phyloP scores from a whole-genome alignment of 37 sponge, comb jelly and placozoan species.

The Agelas oroides region DNA sequence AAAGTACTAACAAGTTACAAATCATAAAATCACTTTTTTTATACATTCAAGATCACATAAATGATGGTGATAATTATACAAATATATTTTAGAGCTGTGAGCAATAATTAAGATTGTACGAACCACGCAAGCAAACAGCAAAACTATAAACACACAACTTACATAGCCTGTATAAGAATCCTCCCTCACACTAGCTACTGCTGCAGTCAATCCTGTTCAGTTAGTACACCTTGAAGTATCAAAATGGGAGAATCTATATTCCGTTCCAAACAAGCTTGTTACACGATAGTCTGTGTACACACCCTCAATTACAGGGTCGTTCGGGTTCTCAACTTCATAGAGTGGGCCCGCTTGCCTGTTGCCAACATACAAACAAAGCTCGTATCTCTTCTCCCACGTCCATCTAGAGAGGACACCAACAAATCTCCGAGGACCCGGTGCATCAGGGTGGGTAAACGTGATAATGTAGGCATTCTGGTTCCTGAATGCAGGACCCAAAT shows the following conservation, averaged over 20 bases:
- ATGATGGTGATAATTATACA: no score
- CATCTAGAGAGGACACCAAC: background rate
- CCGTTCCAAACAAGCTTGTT: background rate
- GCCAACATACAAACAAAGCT: slow-evolving; percentile 50
- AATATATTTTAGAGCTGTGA: no score
- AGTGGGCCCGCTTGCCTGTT: slow-evolving; percentile 39
- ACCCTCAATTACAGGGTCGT: slow-evolving; percentile 64
- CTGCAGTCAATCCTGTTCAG: no score
- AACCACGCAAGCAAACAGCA: no score
- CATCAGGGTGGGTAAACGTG: background rate
- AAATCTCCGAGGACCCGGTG: background rate
- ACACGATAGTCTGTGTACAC: slow-evolving; percentile 39
- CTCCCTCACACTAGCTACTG: no score
- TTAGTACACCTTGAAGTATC: slow-evolving; percentile 4
- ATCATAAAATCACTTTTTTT: no score
- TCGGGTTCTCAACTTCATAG: background rate
- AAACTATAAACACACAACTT: no score
- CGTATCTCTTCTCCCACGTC: slow-evolving; percentile 22
- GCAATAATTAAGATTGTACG: no score
- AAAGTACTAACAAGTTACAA: no score
- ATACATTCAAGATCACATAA: no score
- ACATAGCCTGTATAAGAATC: no score
- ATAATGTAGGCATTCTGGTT: background rate
- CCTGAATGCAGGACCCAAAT: slow-evolving; percentile 6
- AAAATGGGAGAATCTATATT: slow-evolving; percentile 32